These are phyloP conservation scores for Bos indicus DNA, from an alignment of 2,113 vertebrate species.

Conservation along the genomic window DNA sequence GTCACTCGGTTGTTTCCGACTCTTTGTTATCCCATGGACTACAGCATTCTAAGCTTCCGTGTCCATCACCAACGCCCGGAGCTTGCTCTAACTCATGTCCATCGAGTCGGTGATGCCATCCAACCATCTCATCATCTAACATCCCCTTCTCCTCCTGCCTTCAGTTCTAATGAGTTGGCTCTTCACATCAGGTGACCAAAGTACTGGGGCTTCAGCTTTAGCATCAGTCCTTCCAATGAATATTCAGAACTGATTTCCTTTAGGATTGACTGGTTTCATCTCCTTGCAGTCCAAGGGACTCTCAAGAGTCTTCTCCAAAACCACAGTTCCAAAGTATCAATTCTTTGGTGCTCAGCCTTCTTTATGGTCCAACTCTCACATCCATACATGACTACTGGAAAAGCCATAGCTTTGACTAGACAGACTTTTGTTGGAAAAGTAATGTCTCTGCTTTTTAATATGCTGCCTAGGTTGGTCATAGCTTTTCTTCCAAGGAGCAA, in stretches of 20 bases:
- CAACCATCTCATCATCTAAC: not conserved
- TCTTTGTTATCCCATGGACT: not conserved
- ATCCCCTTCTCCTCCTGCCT: not conserved
- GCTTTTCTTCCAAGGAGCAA: not conserved
- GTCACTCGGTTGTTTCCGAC: not conserved
- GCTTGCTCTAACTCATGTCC: not conserved
- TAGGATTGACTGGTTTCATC: not conserved
- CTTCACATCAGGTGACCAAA: not conserved
- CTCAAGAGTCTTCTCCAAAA: not conserved
- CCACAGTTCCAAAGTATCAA: not conserved
- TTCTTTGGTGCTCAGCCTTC: not conserved
- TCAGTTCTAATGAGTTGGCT: not conserved
- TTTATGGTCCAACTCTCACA: not conserved
- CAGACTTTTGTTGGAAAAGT: not conserved
- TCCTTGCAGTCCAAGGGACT: not conserved
- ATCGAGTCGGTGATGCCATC: not conserved
- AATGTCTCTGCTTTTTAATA: not conserved
- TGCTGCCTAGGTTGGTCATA: not conserved
- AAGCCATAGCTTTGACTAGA: not conserved
- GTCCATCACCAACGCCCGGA: accelerated
- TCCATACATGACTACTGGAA: not conserved
- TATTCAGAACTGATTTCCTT: not conserved
- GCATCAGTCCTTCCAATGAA: not conserved
- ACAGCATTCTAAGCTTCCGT: not conserved
- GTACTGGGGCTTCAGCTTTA: not conserved